Evolutionary conservation across 2,888 invertebrate genomes (phyloP).

Genomic region (Tenthredo livida): DNA sequence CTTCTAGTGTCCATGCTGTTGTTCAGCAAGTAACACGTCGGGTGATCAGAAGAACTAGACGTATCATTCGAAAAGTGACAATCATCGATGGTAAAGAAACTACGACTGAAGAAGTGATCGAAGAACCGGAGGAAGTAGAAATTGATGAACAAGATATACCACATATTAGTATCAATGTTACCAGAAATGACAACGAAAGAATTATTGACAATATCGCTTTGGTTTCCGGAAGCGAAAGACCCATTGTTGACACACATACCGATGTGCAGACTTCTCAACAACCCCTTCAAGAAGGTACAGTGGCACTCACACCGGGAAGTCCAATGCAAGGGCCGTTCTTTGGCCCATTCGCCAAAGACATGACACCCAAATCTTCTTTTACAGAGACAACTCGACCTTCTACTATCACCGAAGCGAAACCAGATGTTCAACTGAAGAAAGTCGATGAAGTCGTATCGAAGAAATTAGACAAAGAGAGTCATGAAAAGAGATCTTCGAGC

Average conservation of each 20-base stretch:
- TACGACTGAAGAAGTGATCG: slow-evolving; percentile 90
- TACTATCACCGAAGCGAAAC: slow-evolving; percentile 22
- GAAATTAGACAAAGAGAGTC: slow-evolving; percentile 59
- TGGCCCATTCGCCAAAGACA: slow-evolving; percentile 68
- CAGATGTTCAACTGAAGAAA: neutral
- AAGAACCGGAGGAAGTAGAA: slow-evolving; percentile 90
- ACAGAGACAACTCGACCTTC: slow-evolving; percentile 34
- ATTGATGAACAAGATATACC: slow-evolving; percentile 87
- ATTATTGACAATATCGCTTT: slow-evolving; percentile 68
- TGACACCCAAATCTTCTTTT: slow-evolving; percentile 56
- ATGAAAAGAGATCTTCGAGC: slow-evolving; percentile 57
- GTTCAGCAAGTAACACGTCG: slow-evolving; percentile 90
- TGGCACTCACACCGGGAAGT: slow-evolving; percentile 57
- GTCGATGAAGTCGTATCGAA: neutral
- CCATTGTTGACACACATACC: neutral
- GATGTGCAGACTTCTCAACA: neutral
- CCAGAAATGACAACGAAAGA: slow-evolving; percentile 81
- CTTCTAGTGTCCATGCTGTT: slow-evolving; percentile 88
- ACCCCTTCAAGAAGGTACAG: slow-evolving; percentile 26
- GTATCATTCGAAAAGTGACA: slow-evolving; percentile 87
- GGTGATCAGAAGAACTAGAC: slow-evolving; percentile 87
- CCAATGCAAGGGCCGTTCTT: slow-evolving; percentile 68
- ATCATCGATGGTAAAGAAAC: slow-evolving; percentile 92
- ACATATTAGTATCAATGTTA: slow-evolving; percentile 85
- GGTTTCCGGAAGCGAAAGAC: neutral